Conservation (phyloP, 2,113 vertebrate species). For the Piaya cayana region DNA sequence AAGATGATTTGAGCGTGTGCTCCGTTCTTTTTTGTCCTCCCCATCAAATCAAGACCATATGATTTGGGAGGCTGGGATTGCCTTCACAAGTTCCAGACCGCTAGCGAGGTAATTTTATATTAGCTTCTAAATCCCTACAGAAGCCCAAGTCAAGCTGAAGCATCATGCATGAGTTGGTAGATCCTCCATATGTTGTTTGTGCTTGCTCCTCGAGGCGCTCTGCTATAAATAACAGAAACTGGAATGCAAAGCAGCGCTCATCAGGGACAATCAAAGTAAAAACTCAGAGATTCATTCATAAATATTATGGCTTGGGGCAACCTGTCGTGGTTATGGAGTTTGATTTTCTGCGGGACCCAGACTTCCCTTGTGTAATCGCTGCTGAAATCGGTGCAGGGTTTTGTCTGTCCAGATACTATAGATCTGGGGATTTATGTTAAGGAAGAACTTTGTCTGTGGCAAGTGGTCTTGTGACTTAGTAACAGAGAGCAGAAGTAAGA, state of each 20-base stretch:
- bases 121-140: constrained; percentile 7
- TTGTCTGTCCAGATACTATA: neutral
- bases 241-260: constrained; percentile 10
- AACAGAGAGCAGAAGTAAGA: neutral
- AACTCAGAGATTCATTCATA: neutral
- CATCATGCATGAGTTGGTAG: constrained; percentile 20
- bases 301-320: neutral
- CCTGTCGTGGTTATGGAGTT: neutral
- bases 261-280: constrained; percentile 12
- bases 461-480: neutral
- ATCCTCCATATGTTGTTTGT: constrained; percentile 40
- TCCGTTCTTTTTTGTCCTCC: neutral
- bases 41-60: neutral
- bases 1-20: neutral
- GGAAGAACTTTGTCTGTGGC: neutral
- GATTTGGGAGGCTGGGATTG: neutral
- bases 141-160: constrained; percentile 9
- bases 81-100: neutral
- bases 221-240: constrained; percentile 43
- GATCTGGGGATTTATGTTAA: neutral
- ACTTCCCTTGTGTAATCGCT: neutral
- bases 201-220: constrained; percentile 13
- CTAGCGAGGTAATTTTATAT: constrained; percentile 2
- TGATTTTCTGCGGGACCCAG: neutral
- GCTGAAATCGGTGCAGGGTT: neutral